Percentiles rank a stretch among this genome's conserved stretches.
Evolutionary conservation across 2,797 vertebrate genomes (phyloP).

Genomic region (Amniataba percoides): DNA sequence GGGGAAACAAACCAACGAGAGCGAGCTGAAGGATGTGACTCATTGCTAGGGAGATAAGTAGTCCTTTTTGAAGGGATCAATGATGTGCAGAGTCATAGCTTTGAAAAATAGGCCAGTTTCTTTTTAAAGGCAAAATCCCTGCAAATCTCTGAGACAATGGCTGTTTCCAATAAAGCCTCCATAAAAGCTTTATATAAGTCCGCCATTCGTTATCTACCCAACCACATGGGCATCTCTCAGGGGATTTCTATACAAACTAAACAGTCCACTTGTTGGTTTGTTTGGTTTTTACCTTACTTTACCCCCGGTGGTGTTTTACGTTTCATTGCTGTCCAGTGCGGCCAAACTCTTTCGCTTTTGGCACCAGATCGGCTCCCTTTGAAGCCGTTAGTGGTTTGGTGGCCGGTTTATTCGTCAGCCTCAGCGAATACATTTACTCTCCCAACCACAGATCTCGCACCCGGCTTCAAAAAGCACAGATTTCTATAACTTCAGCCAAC

Average conservation of each 20-base stretch:
- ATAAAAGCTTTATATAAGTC: conserved; percentile 59
- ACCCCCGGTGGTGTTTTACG: conserved; percentile 9
- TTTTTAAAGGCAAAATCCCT: conserved; percentile 78
- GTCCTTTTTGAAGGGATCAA: conserved; percentile 72
- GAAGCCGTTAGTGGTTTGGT: conserved; percentile 7
- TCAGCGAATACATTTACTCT: neutral
- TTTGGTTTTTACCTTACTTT: conserved; percentile 48
- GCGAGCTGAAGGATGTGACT: conserved; percentile 63
- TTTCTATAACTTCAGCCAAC: neutral
- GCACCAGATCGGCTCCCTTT: neutral
- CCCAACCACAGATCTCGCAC: neutral
- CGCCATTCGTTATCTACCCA: conserved; percentile 65
- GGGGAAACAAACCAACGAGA: conserved; percentile 46
- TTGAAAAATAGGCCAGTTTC: conserved; percentile 77
- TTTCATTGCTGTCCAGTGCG: neutral
- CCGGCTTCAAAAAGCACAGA: neutral
- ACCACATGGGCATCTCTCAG: conserved; percentile 57
- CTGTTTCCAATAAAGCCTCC: conserved; percentile 63
- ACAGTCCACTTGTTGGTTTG: conserved; percentile 21
- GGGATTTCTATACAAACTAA: conserved; percentile 58
- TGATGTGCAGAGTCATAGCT: conserved; percentile 75
- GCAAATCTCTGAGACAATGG: conserved; percentile 79
- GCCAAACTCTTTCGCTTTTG: neutral
- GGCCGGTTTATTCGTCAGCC: neutral
- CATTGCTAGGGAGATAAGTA: conserved; percentile 71